phyloP scores from a whole-genome alignment of 1,140 invertebrate species.

The Argopecten irradians region DNA sequence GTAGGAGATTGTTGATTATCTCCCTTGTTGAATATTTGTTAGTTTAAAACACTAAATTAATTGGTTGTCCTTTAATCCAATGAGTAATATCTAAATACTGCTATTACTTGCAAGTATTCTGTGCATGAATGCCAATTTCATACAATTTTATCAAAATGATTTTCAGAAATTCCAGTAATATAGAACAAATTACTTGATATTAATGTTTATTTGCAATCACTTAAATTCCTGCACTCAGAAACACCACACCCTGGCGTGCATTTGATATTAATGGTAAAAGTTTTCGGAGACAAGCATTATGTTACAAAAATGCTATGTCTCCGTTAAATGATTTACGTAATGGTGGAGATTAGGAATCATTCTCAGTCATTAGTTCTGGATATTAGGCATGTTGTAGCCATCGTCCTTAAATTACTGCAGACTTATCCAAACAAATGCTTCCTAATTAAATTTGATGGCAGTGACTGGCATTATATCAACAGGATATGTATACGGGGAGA shows the following conservation, averaged over 20 bases:
- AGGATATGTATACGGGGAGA: neutral
- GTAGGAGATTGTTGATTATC: no score
- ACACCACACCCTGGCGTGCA: neutral
- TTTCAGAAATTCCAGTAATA: neutral
- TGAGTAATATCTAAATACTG: neutral
- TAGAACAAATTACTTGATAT: neutral
- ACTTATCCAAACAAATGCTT: neutral
- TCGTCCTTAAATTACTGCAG: neutral
- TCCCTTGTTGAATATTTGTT: no score
- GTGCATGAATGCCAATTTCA: neutral
- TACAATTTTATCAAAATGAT: neutral
- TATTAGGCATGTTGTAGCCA: slow-evolving; percentile 15
- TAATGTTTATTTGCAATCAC: neutral
- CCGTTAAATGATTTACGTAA: neutral
- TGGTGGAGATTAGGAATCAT: neutral
- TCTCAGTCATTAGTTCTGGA: neutral
- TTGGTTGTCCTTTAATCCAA: no score
- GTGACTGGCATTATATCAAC: slow-evolving; percentile 8
- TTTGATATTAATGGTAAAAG: neutral
- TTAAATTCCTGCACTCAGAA: neutral
- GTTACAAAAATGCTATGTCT: neutral
- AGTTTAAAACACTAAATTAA: no score
- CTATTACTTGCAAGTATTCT: neutral
- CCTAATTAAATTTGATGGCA: slow-evolving; percentile 17
- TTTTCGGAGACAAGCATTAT: neutral